Evolutionary conservation across 2,888 invertebrate species (phyloP).

Genomic region (Acleris laterana): DNA sequence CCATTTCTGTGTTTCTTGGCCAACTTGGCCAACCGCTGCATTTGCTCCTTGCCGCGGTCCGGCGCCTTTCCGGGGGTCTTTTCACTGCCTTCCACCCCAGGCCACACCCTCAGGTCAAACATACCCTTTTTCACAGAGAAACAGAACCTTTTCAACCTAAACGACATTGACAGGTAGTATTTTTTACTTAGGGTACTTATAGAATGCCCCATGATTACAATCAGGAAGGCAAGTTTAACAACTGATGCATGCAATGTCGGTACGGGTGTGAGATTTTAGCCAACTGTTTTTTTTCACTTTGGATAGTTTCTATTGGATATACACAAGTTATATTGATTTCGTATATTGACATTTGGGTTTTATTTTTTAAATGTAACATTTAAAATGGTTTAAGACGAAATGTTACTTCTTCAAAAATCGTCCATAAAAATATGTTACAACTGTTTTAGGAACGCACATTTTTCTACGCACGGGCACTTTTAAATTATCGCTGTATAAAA

Average conservation of each 20-base stretch:
- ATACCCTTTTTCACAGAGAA: slow-evolving; percentile 85
- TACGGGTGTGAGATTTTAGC: too few relatives aligned
- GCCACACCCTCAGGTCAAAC: slow-evolving; percentile 96
- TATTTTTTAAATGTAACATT: too few relatives aligned
- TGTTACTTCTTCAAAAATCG: neutral
- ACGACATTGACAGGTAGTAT: slow-evolving; percentile 49
- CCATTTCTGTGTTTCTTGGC: slow-evolving; percentile 97
- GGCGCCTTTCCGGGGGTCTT: slow-evolving; percentile 94
- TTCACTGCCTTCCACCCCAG: slow-evolving; percentile 91
- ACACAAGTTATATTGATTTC: too few relatives aligned
- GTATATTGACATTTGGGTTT: too few relatives aligned
- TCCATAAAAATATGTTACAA: neutral
- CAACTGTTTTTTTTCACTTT: too few relatives aligned
- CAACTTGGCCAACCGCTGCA: slow-evolving; percentile 94
- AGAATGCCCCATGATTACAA: slow-evolving; percentile 55
- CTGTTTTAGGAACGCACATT: neutral
- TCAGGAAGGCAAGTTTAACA: neutral
- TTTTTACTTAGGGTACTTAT: slow-evolving; percentile 53
- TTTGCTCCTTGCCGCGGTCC: slow-evolving; percentile 92
- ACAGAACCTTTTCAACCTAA: slow-evolving; percentile 51
- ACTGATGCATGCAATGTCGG: too few relatives aligned
- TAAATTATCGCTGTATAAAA: neutral
- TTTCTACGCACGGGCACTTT: neutral
- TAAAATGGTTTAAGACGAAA: too few relatives aligned
- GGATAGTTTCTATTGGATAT: too few relatives aligned